A percentile compares a stretch with the other conserved stretches of the same genome.
These are phyloP conservation scores for Caenorhabditis macrosperma DNA, from an alignment of 2,888 invertebrate species.

Conservation along the genomic window DNA sequence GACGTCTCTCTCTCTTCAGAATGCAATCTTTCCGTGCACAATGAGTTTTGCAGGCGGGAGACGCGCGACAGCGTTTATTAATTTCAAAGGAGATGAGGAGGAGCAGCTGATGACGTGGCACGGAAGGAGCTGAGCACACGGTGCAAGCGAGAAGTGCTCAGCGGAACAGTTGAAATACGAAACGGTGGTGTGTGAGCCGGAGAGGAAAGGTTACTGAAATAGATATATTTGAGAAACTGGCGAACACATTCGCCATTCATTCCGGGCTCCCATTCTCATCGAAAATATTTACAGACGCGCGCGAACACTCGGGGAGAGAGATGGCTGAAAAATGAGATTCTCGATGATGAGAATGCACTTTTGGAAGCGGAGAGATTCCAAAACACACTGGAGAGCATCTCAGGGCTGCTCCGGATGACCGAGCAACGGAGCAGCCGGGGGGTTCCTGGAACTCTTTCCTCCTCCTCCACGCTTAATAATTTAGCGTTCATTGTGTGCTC, in stretches of 20 bases:
- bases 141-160: not conserved
- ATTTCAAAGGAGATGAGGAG: conserved; percentile 7
- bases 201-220: conserved; percentile 23
- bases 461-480: not conserved
- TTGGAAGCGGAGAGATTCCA: conserved; percentile 13
- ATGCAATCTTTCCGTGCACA: conserved; percentile 42
- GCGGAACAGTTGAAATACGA: conserved; percentile 13
- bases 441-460: not conserved
- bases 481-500: conserved; percentile 26
- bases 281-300: conserved; percentile 44
- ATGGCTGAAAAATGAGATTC: conserved; percentile 29
- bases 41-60: conserved; percentile 25
- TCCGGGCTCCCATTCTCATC: not conserved
- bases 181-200: conserved; percentile 8
- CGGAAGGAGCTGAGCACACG: conserved; percentile 1
- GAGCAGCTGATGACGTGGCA: conserved; percentile 26
- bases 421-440: not conserved
- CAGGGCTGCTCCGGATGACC: not conserved
- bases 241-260: conserved; percentile 7
- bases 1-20: conserved; percentile 17
- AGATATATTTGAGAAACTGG: conserved; percentile 14
- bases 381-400: too few relatives aligned
- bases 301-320: conserved; percentile 4
- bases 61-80: conserved; percentile 3
- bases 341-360: conserved; percentile 32